Evolutionary conservation across 1,140 invertebrate genomes (phyloP), one percentile per base, ranked within the genome.

Genomic region (Drosophila parabipectinata): DNA sequence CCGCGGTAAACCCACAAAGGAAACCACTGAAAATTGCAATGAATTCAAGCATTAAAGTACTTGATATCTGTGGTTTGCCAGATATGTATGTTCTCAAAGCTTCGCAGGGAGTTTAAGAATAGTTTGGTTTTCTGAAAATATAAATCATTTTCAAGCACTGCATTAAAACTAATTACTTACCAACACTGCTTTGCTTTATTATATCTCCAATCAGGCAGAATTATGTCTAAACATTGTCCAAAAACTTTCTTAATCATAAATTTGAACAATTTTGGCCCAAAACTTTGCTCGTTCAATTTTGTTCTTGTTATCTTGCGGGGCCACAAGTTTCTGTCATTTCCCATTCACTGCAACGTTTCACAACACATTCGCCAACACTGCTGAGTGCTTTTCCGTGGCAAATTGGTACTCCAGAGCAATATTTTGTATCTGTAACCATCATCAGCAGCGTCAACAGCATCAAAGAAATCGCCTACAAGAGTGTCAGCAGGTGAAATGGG

Each of bases 351-450:
- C 63, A 30, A 21, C 30, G 50, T 64, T 55, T 50, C 63, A 21
- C 32, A 48, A 47, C 34, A 28, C 32, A 48, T 68, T 69, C 68
- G 10, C 63, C 66, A 69, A 39, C 52, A 69, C 63, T 69, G 66
- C 4, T n/a, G 28, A 9, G 24, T 55, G 14, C 30, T 37, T 56
- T 39, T 30, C 12, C 50, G 9, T n/a, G 1, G 7, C 52, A 67
- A 69, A 69, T 69, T 69, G 66, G 66, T 68, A 24, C 63, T 39
- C 51, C 9, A 44, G 26, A 34, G 4, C n/a, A 2, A 52, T 32
- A 56, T 15, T 56, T 47, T 48, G n/a, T 69, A 69, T 69, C 67
- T 69, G 30, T 55, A 18, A 18, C 30, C 66, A 69, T 48, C 66
- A 39, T 48, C 41, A 53, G 14, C 9, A 30, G 8, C 51, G 30